Percentiles rank a stretch among this genome's conserved stretches.
These are phyloP conservation scores for Zygogramma bicolorata DNA, from an alignment of 2,888 invertebrate species.

Conservation along the genomic window DNA sequence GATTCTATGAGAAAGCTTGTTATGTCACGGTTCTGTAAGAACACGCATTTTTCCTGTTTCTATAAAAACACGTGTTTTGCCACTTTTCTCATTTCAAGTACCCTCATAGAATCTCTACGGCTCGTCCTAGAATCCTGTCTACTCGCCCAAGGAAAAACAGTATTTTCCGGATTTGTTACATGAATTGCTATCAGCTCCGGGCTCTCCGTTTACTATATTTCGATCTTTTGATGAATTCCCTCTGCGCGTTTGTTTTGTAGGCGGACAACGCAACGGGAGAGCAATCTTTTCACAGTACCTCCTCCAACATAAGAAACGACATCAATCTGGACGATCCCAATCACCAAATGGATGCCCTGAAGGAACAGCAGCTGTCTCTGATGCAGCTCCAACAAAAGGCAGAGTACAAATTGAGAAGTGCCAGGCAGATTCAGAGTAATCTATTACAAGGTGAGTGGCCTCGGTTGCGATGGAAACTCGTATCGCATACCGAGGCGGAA, in stretches of 20 bases:
- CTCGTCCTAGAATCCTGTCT: too few relatives aligned
- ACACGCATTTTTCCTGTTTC: too few relatives aligned
- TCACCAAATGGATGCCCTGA: conserved; percentile 57
- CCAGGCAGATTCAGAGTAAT: conserved; percentile 61
- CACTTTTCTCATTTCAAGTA: too few relatives aligned
- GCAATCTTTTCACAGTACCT: conserved; percentile 47
- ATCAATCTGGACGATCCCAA: conserved; percentile 56
- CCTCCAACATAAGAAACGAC: conserved; percentile 50
- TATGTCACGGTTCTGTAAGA: too few relatives aligned
- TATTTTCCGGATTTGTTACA: too few relatives aligned
- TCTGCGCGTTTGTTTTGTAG: conserved; percentile 8
- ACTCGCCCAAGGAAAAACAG: too few relatives aligned
- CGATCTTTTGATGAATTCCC: not conserved
- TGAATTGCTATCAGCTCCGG: too few relatives aligned
- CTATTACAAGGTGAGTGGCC: conserved; percentile 44
- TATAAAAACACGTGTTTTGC: too few relatives aligned
- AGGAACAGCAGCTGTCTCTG: conserved; percentile 59
- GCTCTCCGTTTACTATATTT: not conserved
- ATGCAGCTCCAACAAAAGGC: conserved; percentile 62
- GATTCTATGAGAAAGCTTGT: too few relatives aligned
- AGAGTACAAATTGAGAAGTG: conserved; percentile 63
- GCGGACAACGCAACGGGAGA: conserved; percentile 54
- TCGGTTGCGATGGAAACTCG: too few relatives aligned
- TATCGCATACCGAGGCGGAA: too few relatives aligned
- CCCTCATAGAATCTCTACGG: too few relatives aligned